Evolutionary conservation across 1,140 invertebrate genomes (phyloP).

Genomic region (Tyrophagus putrescentiae): DNA sequence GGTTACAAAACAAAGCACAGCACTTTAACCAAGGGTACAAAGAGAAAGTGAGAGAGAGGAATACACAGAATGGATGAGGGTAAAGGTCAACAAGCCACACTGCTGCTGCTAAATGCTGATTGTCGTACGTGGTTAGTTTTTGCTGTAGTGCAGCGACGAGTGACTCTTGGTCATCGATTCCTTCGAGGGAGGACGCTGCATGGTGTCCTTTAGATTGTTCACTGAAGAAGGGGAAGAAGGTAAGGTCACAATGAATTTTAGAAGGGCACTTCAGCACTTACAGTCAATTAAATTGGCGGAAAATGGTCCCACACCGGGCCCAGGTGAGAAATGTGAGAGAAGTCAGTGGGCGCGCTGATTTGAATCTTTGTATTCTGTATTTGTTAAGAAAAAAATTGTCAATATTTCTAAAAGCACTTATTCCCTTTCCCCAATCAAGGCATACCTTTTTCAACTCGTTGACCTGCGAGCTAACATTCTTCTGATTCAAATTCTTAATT

Average conservation of each 20-base stretch:
- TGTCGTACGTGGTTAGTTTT: too few relatives aligned
- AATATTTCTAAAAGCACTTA: too few relatives aligned
- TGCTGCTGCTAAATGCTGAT: too few relatives aligned
- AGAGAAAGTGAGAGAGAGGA: too few relatives aligned
- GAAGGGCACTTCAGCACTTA: conserved; percentile 10
- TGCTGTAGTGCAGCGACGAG: conserved; percentile 1
- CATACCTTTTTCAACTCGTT: conserved; percentile 19
- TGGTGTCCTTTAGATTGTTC: conserved; percentile 1
- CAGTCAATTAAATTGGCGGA: conserved; percentile 23
- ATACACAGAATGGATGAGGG: too few relatives aligned
- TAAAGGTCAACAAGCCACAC: too few relatives aligned
- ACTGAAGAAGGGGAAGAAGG: neutral
- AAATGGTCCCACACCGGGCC: conserved; percentile 70
- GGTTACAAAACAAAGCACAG: too few relatives aligned
- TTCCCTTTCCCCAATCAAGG: conserved; percentile 21
- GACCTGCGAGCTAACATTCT: neutral
- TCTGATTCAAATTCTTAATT: conserved; percentile 7
- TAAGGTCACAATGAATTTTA: neutral
- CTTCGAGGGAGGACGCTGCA: neutral
- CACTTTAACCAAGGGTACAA: too few relatives aligned
- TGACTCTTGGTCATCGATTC: conserved; percentile 12
- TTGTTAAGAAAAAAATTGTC: conserved; percentile 52
- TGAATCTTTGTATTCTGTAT: conserved; percentile 67
- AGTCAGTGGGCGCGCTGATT: conserved; percentile 94
- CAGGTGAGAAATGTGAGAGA: conserved; percentile 97